Evolutionary conservation across 2,113 vertebrate species (phyloP).

Genomic region (Rynchops niger): DNA sequence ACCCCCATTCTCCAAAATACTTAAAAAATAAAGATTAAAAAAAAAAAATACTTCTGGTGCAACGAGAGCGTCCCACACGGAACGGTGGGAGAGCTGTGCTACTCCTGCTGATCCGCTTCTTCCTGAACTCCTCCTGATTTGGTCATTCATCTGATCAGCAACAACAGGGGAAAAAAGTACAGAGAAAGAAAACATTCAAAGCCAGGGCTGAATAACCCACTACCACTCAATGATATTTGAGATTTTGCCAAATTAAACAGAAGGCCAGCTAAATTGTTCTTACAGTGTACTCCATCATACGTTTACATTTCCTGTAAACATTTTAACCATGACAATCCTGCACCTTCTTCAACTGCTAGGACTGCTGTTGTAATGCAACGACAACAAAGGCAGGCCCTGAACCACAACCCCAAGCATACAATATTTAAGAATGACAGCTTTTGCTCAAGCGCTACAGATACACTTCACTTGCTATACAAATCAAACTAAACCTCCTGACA

Average conservation of each 20-base stretch:
- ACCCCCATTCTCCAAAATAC: neutral
- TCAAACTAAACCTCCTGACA: neutral
- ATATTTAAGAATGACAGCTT: neutral
- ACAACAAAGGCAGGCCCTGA: neutral
- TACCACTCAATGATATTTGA: neutral
- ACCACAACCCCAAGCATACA: neutral
- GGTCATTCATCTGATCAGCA: neutral
- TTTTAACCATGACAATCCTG: neutral
- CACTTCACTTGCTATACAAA: neutral
- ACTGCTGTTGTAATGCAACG: neutral
- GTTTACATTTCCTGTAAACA: neutral
- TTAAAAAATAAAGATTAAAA: neutral
- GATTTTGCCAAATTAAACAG: neutral
- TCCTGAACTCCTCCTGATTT: neutral
- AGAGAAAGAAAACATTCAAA: neutral
- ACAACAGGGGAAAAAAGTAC: neutral
- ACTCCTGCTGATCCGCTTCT: neutral
- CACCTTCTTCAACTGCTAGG: neutral
- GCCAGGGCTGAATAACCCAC: neutral
- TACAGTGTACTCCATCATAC: neutral
- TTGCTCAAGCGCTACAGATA: neutral
- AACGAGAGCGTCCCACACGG: accelerated
- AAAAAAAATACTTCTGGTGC: neutral
- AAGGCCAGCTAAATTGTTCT: neutral
- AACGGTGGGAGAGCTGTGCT: neutral